A percentile compares a stretch with the other conserved stretches of the same genome.
Conservation (phyloP, 2,797 vertebrate genomes). For the Arrhamphus sclerolepis region DNA sequence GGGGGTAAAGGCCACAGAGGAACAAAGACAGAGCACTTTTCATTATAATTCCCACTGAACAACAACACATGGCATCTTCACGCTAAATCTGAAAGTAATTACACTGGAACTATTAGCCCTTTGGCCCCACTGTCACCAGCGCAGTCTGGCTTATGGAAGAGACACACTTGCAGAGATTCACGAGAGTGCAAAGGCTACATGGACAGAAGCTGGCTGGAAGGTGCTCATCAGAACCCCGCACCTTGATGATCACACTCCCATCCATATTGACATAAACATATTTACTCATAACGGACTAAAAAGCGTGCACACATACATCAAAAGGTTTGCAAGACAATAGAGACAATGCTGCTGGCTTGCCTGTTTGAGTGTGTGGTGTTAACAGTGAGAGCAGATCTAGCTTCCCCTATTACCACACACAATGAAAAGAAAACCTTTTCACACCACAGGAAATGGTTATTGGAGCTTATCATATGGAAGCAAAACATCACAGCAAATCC, state of each 20-base stretch:
- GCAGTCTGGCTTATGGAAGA: conserved; percentile 32
- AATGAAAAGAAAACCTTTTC: conserved; percentile 52
- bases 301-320: conserved; percentile 21
- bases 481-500: conserved; percentile 57
- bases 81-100: conserved; percentile 72
- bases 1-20: conserved; percentile 43
- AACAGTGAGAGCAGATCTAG: conserved; percentile 38
- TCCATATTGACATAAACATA: conserved; percentile 16
- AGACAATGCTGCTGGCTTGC: conserved; percentile 54
- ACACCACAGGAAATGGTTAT: conserved; percentile 49
- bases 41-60: conserved; percentile 57
- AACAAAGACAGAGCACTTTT: conserved; percentile 59
- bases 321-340: conserved; percentile 52
- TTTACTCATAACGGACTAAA: background rate
- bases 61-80: conserved; percentile 72
- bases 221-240: conserved; percentile 11
- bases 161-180: conserved; percentile 22
- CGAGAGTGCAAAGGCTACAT: too few species aligned
- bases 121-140: conserved; percentile 44
- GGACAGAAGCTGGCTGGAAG: conserved; percentile 3
- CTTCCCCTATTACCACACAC: conserved; percentile 57
- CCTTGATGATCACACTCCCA: too few species aligned
- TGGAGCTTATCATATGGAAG: conserved; percentile 59
- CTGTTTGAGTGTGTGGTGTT: conserved; percentile 44
- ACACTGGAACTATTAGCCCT: conserved; percentile 61